Base-by-base conservation (phyloP, 2,113 vertebrate genomes). In the Tenrec ecaudatus region DNA sequence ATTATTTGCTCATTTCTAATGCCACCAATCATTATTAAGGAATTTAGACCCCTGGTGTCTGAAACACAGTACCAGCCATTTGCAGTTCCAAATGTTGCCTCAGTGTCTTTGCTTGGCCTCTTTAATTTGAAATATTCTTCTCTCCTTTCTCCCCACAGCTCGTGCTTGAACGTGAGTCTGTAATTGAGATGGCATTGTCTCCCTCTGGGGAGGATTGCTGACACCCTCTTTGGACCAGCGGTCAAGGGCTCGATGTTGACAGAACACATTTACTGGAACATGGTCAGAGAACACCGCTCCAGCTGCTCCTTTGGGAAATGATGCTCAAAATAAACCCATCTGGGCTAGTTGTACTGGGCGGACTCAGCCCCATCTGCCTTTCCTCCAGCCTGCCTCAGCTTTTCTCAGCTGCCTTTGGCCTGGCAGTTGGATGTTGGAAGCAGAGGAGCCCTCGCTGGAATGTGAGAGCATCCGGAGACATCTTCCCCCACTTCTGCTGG, bases 191-290 rank as follows among this genome's bases (percentile, higher is more conserved):
- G 57, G 60, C 58, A 31, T 43, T 38, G 62, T 77, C 40, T 85
- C 27, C 62, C 38, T n/a, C 79, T 75, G 33, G 40, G 23, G 23
- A 82, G 47, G 12, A 85, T 82, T 7, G 31, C n/a, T 94, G 94
- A 82, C 68, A 60, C 38, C 15, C 64, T 57, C 68, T 88, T 75
- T n/a, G 25, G 76, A 78, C 79, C 66, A 14, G 36, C 31, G 92
- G 93, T 95, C 82, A 90, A 82, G 40, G 71, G 66, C 10, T 58
- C 25, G 14, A 57, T 86, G 87, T 90, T 92, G 85, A 94, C 86
- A 76, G 20, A 73, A 29, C 53, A 16, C 58, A 47, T 88, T 95
- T 92, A 95, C 95, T 81, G 66, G 90, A 93, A 94, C n/a, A 88
- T n/a, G 78, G 64, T 86, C 36, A 68, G 75, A 76, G 81, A 91